Conservation (phyloP, 2,113 vertebrate species). For the Fulmarus glacialis region DNA sequence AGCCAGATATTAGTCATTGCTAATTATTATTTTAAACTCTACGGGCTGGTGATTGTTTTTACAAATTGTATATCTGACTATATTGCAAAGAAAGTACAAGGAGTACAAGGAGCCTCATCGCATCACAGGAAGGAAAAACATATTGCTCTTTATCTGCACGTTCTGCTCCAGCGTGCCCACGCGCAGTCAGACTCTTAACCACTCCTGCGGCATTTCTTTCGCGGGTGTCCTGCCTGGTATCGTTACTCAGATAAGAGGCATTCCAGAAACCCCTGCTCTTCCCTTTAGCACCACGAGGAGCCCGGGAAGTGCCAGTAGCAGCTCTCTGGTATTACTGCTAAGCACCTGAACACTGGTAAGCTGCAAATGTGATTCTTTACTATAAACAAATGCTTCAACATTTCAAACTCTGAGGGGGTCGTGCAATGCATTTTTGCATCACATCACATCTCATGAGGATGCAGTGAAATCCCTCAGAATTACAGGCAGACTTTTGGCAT, state of each 20-base stretch:
- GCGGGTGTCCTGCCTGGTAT: background rate
- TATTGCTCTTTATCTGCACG: background rate
- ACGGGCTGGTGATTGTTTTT: background rate
- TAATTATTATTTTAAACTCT: background rate
- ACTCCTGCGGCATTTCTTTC: fast-evolving
- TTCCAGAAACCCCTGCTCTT: background rate
- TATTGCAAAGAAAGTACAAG: background rate
- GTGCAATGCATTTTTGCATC: background rate
- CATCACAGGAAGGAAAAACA: background rate
- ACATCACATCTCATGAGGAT: background rate
- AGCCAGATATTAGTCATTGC: background rate
- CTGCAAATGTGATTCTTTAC: background rate
- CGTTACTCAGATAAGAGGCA: background rate
- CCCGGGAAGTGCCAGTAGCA: background rate
- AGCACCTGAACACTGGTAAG: background rate
- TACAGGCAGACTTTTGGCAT: background rate
- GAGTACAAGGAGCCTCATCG: background rate
- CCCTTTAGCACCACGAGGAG: background rate
- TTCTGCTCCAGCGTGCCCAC: background rate
- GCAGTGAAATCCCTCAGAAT: background rate
- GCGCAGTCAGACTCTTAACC: fast-evolving
- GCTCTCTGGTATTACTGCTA: background rate
- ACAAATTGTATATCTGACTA: background rate
- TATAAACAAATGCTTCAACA: background rate
- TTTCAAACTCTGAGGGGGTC: background rate